Evolutionary conservation across 2,113 vertebrate species (phyloP), one percentile per base, ranked within the genome.

Genomic region (Zonotrichia leucophrys): DNA sequence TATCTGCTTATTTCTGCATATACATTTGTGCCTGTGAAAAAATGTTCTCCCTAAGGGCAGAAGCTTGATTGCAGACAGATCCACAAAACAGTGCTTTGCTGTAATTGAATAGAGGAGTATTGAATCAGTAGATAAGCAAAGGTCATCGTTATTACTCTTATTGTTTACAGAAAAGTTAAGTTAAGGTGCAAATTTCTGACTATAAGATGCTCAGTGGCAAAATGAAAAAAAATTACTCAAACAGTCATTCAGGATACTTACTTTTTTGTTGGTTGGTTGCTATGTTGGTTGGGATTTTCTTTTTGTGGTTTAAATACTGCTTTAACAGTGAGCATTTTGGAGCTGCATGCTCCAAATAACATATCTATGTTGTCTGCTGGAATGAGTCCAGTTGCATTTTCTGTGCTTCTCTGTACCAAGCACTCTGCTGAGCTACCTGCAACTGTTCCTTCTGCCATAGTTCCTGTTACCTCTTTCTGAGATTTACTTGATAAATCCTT

Each of bases 1-100:
- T 69, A 47, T 50, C 27, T 77, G 30, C 60, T 27, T 73, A 55
- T 95, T 96, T 97, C 76, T 97, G 63, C 72, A 7, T 73, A 47
- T 47, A 55, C 41, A 20, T 92, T 92, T 8, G 3, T 55, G 18
- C 41, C 31, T 72, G 25, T 95, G 72, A 39, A 90, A 91, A 49
- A 75, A 33, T 70, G 18, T 67, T 91, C 15, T 75, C 64, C 20
- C 24, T 89, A 25, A 60, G 59, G 70, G 49, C 15, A 66, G 24
- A 80, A 53, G 73, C 18, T 94, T 78, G 11, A 14, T 33, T 91
- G 37, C 75, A 85, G 64, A 77, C 56, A 84, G 46, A 91, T 22
- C 6, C 68, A 73, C 41, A 64, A 85, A 70, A 41, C 15, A 73
- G 4, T 64, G 23, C 39, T 80, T 87, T 84, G 20, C 47, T 80